phyloP scores from a whole-genome alignment of 1,140 invertebrate species.

The Caenorhabditis tropicalis region DNA sequence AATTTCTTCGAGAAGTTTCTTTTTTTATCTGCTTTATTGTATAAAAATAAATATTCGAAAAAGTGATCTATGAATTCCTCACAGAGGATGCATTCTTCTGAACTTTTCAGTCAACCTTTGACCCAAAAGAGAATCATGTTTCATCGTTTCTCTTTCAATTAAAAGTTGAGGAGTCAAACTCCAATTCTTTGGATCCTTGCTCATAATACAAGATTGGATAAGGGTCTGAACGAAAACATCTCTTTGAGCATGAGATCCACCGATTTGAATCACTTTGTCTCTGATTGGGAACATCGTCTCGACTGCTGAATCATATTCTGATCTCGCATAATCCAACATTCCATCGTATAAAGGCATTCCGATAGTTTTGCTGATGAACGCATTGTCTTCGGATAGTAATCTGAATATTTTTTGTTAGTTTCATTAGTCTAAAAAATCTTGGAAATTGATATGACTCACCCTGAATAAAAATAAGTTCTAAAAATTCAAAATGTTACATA shows the following conservation, averaged over 20 bases:
- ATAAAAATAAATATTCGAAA: too few species aligned
- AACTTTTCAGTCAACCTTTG: constrained; percentile 24
- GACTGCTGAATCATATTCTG: constrained; percentile 70
- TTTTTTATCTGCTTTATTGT: background rate
- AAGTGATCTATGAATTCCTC: background rate
- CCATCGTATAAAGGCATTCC: constrained; percentile 71
- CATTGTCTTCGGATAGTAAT: background rate
- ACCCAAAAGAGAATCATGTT: background rate
- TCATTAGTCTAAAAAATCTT: too few species aligned
- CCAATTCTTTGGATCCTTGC: constrained; percentile 59
- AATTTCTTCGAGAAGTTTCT: too few species aligned
- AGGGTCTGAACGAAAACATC: constrained; percentile 74
- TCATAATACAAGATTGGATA: constrained; percentile 73
- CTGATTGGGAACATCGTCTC: constrained; percentile 73
- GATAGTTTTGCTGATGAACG: constrained; percentile 62
- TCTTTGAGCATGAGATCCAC: constrained; percentile 75
- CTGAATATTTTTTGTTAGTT: too few species aligned
- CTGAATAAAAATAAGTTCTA: too few species aligned
- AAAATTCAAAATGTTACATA: too few species aligned
- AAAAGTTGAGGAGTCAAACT: constrained; percentile 52
- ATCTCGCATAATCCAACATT: constrained; percentile 14
- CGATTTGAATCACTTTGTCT: constrained; percentile 73
- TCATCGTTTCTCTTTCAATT: constrained; percentile 9
- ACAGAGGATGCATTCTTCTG: background rate
- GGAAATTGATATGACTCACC: too few species aligned